A percentile compares a stretch with the other conserved stretches of the same genome.
Conservation (phyloP, 1,140 invertebrate genomes). For the Andricus grossulariae region DNA sequence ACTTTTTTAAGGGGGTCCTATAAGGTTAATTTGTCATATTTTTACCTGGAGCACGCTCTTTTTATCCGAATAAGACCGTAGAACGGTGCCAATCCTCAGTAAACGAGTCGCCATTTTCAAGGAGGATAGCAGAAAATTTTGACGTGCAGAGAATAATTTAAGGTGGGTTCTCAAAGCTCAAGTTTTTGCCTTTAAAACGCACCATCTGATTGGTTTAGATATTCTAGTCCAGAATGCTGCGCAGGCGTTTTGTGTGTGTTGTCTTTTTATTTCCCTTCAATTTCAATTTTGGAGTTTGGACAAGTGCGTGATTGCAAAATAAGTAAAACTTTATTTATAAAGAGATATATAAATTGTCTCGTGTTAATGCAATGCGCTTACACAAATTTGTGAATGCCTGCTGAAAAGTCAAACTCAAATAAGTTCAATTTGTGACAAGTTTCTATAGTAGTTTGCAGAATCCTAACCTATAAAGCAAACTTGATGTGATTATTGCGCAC, state of each 20-base stretch:
- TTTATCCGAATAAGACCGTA: conserved; percentile 70
- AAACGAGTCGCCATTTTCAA: conserved; percentile 75
- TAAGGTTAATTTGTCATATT: conserved; percentile 28
- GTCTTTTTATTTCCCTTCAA: too few relatives aligned
- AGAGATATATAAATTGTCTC: too few relatives aligned
- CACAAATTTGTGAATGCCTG: not conserved
- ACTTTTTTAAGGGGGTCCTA: not conserved
- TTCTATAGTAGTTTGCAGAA: too few relatives aligned
- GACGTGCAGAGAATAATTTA: not conserved
- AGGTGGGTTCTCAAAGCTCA: not conserved
- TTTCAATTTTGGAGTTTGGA: not conserved
- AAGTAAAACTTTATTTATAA: too few relatives aligned
- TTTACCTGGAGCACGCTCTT: conserved; percentile 68
- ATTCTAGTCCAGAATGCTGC: not conserved
- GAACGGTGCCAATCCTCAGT: conserved; percentile 65
- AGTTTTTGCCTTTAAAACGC: not conserved
- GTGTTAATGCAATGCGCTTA: too few relatives aligned
- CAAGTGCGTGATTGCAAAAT: not conserved
- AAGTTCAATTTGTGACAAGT: not conserved
- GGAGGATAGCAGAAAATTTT: conserved; percentile 28
- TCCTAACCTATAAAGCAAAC: conserved; percentile 10
- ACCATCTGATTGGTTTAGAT: not conserved
- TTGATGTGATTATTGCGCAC: not conserved
- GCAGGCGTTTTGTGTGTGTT: not conserved
- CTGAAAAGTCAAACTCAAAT: not conserved